Percentiles rank a stretch among this genome's conserved stretches.
Conservation (phyloP, 2,888 invertebrate species). For the Ophion slaviceki region DNA sequence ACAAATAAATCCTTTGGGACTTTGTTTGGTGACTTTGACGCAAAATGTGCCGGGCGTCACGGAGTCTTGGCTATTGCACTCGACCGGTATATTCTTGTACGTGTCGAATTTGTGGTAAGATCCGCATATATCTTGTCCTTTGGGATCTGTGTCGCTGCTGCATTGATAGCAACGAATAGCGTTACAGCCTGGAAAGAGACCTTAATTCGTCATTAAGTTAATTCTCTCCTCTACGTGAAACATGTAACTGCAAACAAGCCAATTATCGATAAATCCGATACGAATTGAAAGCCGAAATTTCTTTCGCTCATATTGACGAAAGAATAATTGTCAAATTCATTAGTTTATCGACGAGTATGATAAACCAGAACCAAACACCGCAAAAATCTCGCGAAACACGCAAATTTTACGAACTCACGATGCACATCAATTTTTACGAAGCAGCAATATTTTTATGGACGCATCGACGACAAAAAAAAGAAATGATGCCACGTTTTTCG, state of each 20-base stretch:
- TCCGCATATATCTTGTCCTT: conserved; percentile 94
- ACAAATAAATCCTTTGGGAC: conserved; percentile 97
- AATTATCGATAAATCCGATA: conserved; percentile 3
- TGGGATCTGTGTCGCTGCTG: conserved; percentile 92
- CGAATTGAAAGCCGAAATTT: conserved; percentile 36
- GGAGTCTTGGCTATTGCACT: conserved; percentile 97
- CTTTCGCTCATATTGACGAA: conserved; percentile 10
- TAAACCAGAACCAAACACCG: conserved; percentile 10
- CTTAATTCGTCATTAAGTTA: neutral
- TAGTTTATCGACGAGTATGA: neutral
- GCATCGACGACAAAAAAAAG: neutral
- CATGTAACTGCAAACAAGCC: neutral
- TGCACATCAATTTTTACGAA: too few relatives aligned
- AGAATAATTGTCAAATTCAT: conserved; percentile 34
- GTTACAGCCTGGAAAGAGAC: conserved; percentile 75
- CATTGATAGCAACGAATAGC: conserved; percentile 97
- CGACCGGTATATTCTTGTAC: conserved; percentile 93
- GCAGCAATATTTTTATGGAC: neutral
- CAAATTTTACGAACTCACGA: too few relatives aligned
- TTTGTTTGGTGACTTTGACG: conserved; percentile 96
- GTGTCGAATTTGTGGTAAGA: conserved; percentile 94
- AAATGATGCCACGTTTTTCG: neutral
- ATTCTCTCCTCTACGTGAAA: neutral
- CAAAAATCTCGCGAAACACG: neutral
- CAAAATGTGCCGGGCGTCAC: conserved; percentile 98